Evolutionary conservation across 1,140 invertebrate genomes (phyloP).

Genomic region (Caligus rogercresseyi): DNA sequence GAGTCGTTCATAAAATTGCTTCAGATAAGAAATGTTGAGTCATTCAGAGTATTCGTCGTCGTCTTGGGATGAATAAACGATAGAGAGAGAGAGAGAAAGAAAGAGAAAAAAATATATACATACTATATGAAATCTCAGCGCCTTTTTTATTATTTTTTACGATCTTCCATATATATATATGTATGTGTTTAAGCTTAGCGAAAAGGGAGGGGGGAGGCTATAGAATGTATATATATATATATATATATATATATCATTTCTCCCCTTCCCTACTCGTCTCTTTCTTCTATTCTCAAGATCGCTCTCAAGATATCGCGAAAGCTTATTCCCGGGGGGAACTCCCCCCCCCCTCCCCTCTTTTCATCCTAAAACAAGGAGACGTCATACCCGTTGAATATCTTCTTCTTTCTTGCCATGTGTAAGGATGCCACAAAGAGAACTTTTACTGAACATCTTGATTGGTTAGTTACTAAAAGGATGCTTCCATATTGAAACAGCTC

Average conservation of each 20-base stretch:
- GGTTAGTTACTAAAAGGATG: too few species aligned
- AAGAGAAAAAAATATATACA: background rate
- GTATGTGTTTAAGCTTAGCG: background rate
- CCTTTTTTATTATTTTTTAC: background rate
- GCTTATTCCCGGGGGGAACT: background rate
- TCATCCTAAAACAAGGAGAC: too few species aligned
- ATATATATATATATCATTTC: background rate
- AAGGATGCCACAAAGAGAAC: too few species aligned
- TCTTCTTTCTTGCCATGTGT: too few species aligned
- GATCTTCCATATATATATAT: background rate
- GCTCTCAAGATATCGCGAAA: background rate
- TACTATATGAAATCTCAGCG: background rate
- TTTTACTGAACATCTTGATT: too few species aligned
- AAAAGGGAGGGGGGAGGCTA: too few species aligned
- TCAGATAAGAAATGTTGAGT: background rate
- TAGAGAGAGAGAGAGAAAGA: background rate
- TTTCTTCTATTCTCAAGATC: background rate
- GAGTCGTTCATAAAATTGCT: too few species aligned
- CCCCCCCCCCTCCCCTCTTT: background rate
- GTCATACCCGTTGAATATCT: too few species aligned
- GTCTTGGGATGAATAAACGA: background rate
- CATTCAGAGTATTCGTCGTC: background rate
- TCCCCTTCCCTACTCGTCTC: background rate
- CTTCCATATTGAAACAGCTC: too few species aligned
- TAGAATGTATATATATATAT: background rate